Percentiles rank a stretch among this genome's conserved stretches.
These are phyloP conservation scores for Stercorarius parasiticus DNA, from an alignment of 2,113 vertebrate species.

Conservation along the genomic window DNA sequence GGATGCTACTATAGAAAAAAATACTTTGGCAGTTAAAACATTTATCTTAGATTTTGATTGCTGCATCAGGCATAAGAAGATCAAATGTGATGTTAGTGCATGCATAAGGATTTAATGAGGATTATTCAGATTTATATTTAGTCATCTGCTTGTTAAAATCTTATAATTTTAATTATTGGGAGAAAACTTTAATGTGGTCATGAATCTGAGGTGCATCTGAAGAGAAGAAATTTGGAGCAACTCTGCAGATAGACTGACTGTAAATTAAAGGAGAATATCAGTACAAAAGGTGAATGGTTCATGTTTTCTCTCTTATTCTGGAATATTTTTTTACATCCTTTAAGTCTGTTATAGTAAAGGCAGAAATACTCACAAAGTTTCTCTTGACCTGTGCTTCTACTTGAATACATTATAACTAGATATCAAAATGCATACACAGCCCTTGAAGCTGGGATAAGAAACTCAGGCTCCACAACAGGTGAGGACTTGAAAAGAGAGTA, in stretches of 20 bases:
- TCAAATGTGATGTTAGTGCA: not conserved
- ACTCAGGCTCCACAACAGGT: not conserved
- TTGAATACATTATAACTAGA: not conserved
- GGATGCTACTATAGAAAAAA: not conserved
- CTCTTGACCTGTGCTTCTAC: not conserved
- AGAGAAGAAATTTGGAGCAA: not conserved
- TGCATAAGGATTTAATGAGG: not conserved
- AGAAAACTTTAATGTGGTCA: not conserved
- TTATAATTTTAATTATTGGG: not conserved
- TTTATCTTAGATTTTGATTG: not conserved
- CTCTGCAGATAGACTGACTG: not conserved
- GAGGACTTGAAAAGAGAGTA: not conserved
- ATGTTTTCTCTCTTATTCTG: not conserved
- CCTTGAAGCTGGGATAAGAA: not conserved
- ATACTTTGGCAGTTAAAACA: not conserved
- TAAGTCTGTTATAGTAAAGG: not conserved
- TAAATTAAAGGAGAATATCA: not conserved
- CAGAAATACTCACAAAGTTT: not conserved
- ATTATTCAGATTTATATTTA: not conserved
- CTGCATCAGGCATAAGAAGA: not conserved
- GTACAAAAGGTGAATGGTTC: constrained; percentile 26
- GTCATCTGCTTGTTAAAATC: not conserved
- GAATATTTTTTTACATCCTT: not conserved
- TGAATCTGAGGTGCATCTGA: not conserved
- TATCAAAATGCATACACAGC: not conserved